These are phyloP conservation scores for Agonopterix heracliana DNA, from an alignment of 2,888 invertebrate species.

Conservation along the genomic window DNA sequence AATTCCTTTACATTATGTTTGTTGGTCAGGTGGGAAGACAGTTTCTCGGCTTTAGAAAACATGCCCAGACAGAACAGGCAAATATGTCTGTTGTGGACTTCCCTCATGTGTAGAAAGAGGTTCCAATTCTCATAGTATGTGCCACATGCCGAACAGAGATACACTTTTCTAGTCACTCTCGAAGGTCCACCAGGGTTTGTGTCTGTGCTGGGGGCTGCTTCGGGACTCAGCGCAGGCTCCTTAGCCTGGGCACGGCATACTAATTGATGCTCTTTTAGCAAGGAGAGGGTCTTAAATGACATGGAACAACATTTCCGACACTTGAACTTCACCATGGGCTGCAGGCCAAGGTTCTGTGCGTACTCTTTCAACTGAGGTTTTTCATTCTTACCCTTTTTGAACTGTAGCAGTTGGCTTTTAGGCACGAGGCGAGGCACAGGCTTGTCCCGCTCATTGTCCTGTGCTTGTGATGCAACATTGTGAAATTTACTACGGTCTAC, in stretches of 20 bases:
- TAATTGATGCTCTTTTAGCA: slow-evolving; percentile 82
- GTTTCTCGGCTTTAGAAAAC: slow-evolving; percentile 86
- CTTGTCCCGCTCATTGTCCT: slow-evolving; percentile 58
- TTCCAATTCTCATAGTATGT: slow-evolving; percentile 92
- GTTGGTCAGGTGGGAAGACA: slow-evolving; percentile 85
- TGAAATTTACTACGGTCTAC: slow-evolving; percentile 49
- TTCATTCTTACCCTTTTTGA: slow-evolving; percentile 63
- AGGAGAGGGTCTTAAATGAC: slow-evolving; percentile 79
- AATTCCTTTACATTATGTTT: slow-evolving; percentile 87
- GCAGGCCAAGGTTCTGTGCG: slow-evolving; percentile 83
- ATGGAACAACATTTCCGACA: slow-evolving; percentile 84
- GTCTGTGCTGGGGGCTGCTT: slow-evolving; percentile 48
- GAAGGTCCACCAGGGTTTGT: slow-evolving; percentile 60
- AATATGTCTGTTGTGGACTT: slow-evolving; percentile 87
- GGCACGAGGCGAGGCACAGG: slow-evolving; percentile 68
- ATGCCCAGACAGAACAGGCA: slow-evolving; percentile 90
- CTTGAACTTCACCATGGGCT: slow-evolving; percentile 82
- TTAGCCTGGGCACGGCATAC: slow-evolving; percentile 74
- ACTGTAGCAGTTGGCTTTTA: slow-evolving; percentile 63
- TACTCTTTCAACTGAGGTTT: slow-evolving; percentile 76
- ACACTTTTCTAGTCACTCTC: slow-evolving; percentile 85
- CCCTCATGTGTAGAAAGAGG: slow-evolving; percentile 88
- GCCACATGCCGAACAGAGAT: slow-evolving; percentile 87
- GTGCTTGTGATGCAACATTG: slow-evolving; percentile 46
- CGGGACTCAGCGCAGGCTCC: slow-evolving; percentile 58